Conservation (phyloP, 2,113 vertebrate species). For the Ifrita kowaldi region DNA sequence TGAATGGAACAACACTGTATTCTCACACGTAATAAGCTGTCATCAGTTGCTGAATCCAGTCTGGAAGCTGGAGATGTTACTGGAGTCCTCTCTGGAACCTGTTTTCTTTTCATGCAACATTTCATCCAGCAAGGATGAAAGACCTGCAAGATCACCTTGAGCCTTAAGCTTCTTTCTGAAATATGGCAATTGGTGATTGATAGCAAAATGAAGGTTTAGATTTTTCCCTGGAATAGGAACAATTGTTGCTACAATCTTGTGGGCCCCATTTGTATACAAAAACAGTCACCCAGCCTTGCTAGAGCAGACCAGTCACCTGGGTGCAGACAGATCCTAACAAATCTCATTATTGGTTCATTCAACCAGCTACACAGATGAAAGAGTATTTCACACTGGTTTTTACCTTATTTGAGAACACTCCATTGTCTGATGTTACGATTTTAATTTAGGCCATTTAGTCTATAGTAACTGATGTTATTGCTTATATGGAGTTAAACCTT, state of each 20-base stretch:
- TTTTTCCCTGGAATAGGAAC: background rate
- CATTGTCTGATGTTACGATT: background rate
- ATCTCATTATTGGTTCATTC: background rate
- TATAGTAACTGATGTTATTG: background rate
- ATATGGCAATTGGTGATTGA: background rate
- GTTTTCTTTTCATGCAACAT: background rate
- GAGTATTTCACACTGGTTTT: background rate
- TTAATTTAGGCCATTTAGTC: background rate
- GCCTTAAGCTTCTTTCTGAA: background rate
- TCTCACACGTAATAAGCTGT: background rate
- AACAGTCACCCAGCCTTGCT: background rate
- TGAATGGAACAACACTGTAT: background rate
- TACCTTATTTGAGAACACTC: background rate
- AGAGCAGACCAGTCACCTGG: background rate
- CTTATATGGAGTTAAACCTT: background rate
- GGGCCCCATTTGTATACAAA: background rate
- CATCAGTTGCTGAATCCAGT: background rate
- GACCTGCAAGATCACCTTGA: background rate
- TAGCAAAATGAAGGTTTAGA: background rate
- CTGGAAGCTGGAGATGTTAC: background rate
- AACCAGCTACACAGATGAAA: background rate
- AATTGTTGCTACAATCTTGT: background rate
- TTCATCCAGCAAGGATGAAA: background rate
- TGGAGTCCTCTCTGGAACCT: background rate
- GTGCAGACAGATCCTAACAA: background rate